Evolutionary conservation across 2,797 vertebrate genomes (phyloP).

Genomic region (Acanthornis magna): DNA sequence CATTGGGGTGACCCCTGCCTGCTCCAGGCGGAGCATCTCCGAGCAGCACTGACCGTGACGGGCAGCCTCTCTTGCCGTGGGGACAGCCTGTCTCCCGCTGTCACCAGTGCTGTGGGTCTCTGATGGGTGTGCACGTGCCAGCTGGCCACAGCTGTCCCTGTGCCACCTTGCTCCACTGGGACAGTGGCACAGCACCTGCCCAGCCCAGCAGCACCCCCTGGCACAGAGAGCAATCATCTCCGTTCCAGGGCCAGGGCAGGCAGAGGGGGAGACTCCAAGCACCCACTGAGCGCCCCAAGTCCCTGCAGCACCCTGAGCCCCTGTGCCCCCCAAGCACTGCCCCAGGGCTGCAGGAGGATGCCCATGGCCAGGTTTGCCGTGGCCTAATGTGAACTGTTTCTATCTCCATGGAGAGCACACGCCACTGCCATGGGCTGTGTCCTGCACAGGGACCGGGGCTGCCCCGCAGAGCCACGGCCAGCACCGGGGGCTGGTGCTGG

Average conservation of each 20-base stretch:
- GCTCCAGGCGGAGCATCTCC: not conserved
- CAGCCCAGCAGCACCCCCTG: not conserved
- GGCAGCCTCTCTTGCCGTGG: not conserved
- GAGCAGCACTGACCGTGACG: accelerated
- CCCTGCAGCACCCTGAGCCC: not conserved
- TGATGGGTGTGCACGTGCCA: accelerated
- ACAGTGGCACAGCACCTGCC: not conserved
- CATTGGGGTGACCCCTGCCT: not conserved
- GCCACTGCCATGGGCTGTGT: no score
- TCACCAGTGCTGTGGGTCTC: not conserved
- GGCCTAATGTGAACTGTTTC: accelerated
- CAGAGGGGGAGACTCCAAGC: not conserved
- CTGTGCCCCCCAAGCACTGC: not conserved
- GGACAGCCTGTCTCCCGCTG: not conserved
- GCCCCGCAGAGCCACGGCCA: not conserved
- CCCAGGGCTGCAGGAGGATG: not conserved
- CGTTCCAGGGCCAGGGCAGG: accelerated
- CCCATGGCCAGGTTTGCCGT: accelerated
- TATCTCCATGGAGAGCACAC: accelerated
- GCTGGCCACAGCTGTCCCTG: not conserved
- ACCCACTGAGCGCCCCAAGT: accelerated
- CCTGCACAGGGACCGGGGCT: accelerated
- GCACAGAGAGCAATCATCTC: not conserved
- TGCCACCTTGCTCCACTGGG: not conserved
- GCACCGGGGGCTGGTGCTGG: not conserved